These are phyloP conservation scores for Etheostoma nigrum DNA, from an alignment of 2,797 vertebrate species.

Conservation along the genomic window DNA sequence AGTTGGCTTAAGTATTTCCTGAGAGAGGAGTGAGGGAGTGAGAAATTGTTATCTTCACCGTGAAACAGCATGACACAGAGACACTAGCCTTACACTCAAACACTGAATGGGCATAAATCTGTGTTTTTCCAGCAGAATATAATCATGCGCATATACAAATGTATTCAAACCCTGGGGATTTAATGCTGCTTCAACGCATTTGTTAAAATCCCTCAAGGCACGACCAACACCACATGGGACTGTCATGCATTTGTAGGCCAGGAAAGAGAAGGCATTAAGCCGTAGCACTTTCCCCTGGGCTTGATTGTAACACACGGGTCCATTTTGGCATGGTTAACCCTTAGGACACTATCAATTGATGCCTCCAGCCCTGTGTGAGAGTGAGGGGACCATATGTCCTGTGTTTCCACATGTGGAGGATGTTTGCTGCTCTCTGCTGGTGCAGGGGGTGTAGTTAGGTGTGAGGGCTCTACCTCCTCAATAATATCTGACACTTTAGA, in stretches of 20 bases:
- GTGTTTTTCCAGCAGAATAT: neutral
- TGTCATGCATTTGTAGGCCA: constrained; percentile 29
- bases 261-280: constrained; percentile 1
- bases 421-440: constrained; percentile 50
- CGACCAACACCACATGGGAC: constrained; percentile 13
- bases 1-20: constrained; percentile 40
- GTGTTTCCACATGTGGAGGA: neutral
- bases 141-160: constrained; percentile 13
- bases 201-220: constrained; percentile 28
- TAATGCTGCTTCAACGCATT: constrained; percentile 30
- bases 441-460: neutral
- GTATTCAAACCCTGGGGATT: neutral
- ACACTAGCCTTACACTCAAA: neutral
- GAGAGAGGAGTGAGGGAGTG: neutral
- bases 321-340: constrained; percentile 22
- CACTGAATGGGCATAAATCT: constrained; percentile 10
- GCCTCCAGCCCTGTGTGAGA: constrained; percentile 2
- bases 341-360: constrained; percentile 1
- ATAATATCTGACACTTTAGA: neutral
- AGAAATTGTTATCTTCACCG: constrained; percentile 32
- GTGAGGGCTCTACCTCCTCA: neutral
- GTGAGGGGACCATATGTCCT: neutral
- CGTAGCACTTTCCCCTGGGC: neutral
- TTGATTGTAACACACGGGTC: constrained; percentile 7
- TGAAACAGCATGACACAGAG: constrained; percentile 5